phyloP scores from a whole-genome alignment of 30 jellyfish, hydroid and myxozoan genomes.

The Turritopsis rubra region DNA sequence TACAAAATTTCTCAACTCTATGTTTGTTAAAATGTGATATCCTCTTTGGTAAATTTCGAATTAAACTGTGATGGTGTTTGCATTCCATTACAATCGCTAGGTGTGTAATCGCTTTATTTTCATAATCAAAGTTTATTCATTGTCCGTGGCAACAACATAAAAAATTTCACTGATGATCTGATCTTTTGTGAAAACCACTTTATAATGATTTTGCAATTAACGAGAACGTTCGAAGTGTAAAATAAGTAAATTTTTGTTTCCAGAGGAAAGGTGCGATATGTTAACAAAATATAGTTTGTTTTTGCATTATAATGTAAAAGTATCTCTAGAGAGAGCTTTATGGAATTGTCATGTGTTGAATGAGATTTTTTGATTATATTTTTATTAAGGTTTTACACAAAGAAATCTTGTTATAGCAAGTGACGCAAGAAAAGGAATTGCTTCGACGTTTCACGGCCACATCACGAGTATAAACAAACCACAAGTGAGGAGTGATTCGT shows the following conservation, averaged over 20 bases:
- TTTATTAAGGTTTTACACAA: background rate
- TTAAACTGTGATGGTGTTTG: background rate
- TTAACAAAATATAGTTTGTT: background rate
- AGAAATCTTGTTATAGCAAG: background rate
- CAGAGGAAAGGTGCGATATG: background rate
- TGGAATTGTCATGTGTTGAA: background rate
- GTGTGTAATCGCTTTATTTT: background rate
- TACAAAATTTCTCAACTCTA: background rate
- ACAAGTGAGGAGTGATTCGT: background rate
- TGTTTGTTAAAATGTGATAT: background rate
- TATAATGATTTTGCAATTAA: background rate
- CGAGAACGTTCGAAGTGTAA: background rate
- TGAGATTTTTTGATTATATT: no score
- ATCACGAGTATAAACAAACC: background rate
- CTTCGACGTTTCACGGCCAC: background rate
- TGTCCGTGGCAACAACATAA: background rate
- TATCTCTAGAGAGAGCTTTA: background rate
- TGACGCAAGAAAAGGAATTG: background rate
- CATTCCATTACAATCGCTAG: background rate
- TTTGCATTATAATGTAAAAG: background rate
- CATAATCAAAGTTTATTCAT: background rate
- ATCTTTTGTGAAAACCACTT: background rate
- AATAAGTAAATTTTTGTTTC: background rate
- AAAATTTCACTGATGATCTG: background rate
- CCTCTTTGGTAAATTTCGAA: background rate